Conservation (phyloP, 2,113 vertebrate species). For the Oxygymnocypris stewartii region DNA sequence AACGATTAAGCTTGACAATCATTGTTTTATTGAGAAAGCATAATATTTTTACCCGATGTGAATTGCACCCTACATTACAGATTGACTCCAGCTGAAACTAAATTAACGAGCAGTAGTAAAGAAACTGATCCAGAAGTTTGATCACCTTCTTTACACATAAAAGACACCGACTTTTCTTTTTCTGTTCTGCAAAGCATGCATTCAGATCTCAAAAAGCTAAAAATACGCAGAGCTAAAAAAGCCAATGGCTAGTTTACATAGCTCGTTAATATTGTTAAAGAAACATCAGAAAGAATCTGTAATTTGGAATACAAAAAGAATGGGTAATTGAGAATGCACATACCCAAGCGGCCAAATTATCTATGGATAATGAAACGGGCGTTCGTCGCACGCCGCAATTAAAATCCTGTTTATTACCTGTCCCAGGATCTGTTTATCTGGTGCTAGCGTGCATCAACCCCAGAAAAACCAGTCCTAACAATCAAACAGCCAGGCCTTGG, state of each 20-base stretch:
- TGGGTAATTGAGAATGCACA: constrained; percentile 71
- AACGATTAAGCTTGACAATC: too few species aligned
- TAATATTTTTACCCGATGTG: too few species aligned
- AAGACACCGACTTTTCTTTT: neutral
- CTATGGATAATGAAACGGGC: constrained; percentile 79
- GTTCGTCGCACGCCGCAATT: constrained; percentile 73
- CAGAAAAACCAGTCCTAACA: neutral
- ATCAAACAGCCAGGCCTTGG: neutral
- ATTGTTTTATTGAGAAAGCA: too few species aligned
- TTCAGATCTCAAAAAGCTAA: constrained; percentile 41
- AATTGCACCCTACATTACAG: too few species aligned
- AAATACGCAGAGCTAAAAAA: constrained; percentile 67
- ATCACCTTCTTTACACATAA: neutral
- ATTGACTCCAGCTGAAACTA: neutral
- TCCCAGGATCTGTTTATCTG: constrained; percentile 65
- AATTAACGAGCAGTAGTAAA: too few species aligned
- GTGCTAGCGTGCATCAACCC: neutral
- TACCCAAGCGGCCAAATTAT: constrained; percentile 83
- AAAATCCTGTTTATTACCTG: constrained; percentile 75
- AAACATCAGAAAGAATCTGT: constrained; percentile 84
- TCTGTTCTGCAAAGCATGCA: neutral
- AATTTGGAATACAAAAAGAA: constrained; percentile 68
- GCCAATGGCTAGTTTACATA: constrained; percentile 72
- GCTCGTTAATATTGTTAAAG: constrained; percentile 76
- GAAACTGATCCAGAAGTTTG: neutral